phyloP scores from a whole-genome alignment of 2,888 invertebrate genomes.

The Pterostichus niger region DNA sequence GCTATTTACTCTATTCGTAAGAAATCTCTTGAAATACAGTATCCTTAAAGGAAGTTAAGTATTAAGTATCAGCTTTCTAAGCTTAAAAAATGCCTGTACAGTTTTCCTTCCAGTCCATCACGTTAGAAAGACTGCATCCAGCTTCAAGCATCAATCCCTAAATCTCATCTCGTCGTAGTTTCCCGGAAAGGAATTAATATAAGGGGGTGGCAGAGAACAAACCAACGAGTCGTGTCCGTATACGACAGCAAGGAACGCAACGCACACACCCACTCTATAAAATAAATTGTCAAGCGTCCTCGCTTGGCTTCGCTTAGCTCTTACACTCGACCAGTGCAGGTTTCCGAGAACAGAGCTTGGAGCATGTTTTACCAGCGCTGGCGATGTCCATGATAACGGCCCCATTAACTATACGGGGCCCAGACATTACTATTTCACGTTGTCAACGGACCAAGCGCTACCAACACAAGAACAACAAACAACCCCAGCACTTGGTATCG shows the following conservation, averaged over 20 bases:
- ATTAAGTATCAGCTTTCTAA: neutral
- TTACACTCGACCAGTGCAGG: neutral
- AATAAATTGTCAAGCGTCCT: slow-evolving; percentile 77
- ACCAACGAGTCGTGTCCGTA: slow-evolving; percentile 5
- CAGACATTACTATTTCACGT: slow-evolving; percentile 78
- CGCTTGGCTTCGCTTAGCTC: neutral
- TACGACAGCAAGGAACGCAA: slow-evolving; percentile 68
- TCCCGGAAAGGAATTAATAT: slow-evolving; percentile 44
- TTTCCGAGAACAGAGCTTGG: slow-evolving; percentile 62
- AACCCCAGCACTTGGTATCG: slow-evolving; percentile 39
- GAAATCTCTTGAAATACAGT: neutral
- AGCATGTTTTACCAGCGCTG: slow-evolving; percentile 66
- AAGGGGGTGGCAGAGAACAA: slow-evolving; percentile 18
- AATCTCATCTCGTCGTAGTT: neutral
- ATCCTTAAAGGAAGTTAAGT: slow-evolving; percentile 1
- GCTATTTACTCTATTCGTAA: too few relatives aligned
- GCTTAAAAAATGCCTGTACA: neutral
- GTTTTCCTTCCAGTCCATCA: too few relatives aligned
- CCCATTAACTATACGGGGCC: slow-evolving; percentile 77
- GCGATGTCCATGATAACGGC: slow-evolving; percentile 76
- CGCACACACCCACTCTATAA: slow-evolving; percentile 75
- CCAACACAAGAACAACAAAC: slow-evolving; percentile 57
- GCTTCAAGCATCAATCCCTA: neutral
- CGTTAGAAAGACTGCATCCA: neutral
- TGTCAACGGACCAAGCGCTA: slow-evolving; percentile 74